Percentiles rank a stretch among this genome's conserved stretches.
These are phyloP conservation scores for Thalassoma bifasciatum DNA, from an alignment of 2,113 vertebrate genomes.

Conservation along the genomic window DNA sequence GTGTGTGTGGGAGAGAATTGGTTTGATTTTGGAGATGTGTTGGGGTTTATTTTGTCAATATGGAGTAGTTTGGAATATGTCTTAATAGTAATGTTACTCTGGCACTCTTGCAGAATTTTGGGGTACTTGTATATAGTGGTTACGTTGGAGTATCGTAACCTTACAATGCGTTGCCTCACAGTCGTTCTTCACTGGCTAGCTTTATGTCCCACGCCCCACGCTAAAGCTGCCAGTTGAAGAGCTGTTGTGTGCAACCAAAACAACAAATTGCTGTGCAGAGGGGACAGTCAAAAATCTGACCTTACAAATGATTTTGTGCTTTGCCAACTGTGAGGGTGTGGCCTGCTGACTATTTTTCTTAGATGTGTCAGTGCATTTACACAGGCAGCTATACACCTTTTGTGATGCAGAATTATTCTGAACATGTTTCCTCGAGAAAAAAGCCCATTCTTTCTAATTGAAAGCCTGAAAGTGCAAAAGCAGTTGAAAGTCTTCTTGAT, in stretches of 20 bases:
- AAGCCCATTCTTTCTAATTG: not conserved
- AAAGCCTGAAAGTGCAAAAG: slow-evolving; percentile 9
- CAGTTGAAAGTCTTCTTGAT: slow-evolving; percentile 17
- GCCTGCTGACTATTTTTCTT: not conserved
- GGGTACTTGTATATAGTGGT: slow-evolving; percentile 1
- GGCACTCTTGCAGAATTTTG: slow-evolving; percentile 10
- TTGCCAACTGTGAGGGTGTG: slow-evolving; percentile 13
- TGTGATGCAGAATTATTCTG: not conserved
- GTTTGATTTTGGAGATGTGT: not conserved
- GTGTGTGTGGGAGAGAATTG: slow-evolving; percentile 21
- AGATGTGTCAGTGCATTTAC: not conserved
- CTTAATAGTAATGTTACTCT: slow-evolving; percentile 63
- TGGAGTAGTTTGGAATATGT: slow-evolving; percentile 20
- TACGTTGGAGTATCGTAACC: slow-evolving; percentile 28
- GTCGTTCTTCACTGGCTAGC: slow-evolving; percentile 91
- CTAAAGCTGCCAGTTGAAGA: slow-evolving; percentile 92
- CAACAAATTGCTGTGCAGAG: slow-evolving; percentile 71
- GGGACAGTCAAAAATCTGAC: slow-evolving; percentile 16
- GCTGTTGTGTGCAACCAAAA: slow-evolving; percentile 89
- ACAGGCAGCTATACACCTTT: not conserved
- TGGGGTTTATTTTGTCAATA: slow-evolving; percentile 17
- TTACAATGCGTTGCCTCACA: slow-evolving; percentile 84
- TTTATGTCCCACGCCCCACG: slow-evolving; percentile 80
- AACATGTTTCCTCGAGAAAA: not conserved
- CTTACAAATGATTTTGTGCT: too few species aligned